Percentiles rank a stretch among this genome's conserved stretches.
These are phyloP conservation scores for Chloroceryle aenea DNA, from an alignment of 2,113 vertebrate genomes.

Conservation along the genomic window DNA sequence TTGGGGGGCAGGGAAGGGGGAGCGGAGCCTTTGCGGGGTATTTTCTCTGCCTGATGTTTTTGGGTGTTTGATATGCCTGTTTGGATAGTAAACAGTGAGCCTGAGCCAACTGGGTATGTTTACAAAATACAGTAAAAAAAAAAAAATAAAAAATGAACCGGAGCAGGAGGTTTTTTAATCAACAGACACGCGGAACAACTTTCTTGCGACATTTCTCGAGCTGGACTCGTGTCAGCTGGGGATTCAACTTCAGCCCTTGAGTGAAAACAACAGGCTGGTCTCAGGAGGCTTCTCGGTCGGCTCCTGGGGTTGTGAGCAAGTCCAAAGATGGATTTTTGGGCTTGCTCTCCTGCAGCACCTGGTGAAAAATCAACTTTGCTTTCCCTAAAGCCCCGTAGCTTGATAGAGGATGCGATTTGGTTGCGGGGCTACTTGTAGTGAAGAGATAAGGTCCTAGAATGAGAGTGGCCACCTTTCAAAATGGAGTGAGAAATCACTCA, in stretches of 20 bases:
- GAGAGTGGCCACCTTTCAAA: neutral
- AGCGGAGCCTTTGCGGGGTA: neutral
- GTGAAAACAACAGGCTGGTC: neutral
- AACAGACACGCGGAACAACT: neutral
- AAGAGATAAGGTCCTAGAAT: neutral
- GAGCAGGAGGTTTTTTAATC: slow-evolving; percentile 47
- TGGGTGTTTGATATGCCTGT: neutral
- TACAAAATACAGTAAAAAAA: slow-evolving; percentile 22
- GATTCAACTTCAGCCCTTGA: neutral
- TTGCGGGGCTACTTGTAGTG: neutral
- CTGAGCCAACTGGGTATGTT: slow-evolving; percentile 1
- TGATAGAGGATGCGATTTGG: neutral
- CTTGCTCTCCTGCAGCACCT: neutral
- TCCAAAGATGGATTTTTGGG: neutral
- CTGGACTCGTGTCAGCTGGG: neutral
- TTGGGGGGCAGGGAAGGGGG: neutral
- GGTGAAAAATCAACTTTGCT: neutral
- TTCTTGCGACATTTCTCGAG: slow-evolving; percentile 49
- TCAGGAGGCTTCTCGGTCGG: rapidly evolving
- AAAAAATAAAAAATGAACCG: neutral
- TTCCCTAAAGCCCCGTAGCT: neutral
- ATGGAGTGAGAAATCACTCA: neutral
- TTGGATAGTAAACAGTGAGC: slow-evolving; percentile 48
- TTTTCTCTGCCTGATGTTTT: neutral
- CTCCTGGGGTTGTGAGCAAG: rapidly evolving